These are phyloP conservation scores for Hydrotaea diabolus DNA, from an alignment of 2,888 invertebrate species.

Conservation along the genomic window DNA sequence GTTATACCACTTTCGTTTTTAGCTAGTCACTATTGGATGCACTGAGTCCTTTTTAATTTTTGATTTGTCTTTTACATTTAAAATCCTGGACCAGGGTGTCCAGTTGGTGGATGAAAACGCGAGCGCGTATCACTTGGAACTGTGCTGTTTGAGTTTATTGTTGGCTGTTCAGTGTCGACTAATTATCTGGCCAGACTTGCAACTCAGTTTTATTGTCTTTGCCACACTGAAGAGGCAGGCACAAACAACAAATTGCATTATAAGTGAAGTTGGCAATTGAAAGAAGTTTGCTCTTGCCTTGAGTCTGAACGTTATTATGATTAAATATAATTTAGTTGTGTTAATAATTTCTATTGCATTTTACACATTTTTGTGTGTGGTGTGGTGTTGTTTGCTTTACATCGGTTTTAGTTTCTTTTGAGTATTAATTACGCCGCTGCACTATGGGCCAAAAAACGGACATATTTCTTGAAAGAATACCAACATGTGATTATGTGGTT, in stretches of 20 bases:
- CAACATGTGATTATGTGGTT: no score
- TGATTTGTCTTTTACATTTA: constrained; percentile 49
- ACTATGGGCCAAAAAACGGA: not conserved
- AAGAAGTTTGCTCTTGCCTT: constrained; percentile 41
- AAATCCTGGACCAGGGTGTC: constrained; percentile 54
- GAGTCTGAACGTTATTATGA: constrained; percentile 57
- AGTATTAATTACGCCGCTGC: constrained; percentile 60
- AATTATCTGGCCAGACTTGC: constrained; percentile 78
- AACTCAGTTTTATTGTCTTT: constrained; percentile 80
- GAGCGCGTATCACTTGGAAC: constrained; percentile 58
- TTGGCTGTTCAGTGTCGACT: constrained; percentile 78
- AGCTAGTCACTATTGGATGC: not conserved
- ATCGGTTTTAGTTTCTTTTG: constrained; percentile 42
- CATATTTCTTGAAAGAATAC: no score
- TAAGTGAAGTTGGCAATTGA: constrained; percentile 1
- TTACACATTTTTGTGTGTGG: constrained; percentile 33
- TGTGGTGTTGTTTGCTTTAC: constrained; percentile 41
- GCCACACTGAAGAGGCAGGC: constrained; percentile 44
- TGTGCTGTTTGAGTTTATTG: constrained; percentile 69
- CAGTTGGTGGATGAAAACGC: constrained; percentile 56
- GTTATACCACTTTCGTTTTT: constrained; percentile 21
- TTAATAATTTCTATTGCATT: constrained; percentile 53
- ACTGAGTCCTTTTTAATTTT: not conserved
- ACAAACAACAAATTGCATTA: constrained; percentile 21
- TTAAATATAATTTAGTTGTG: constrained; percentile 59